phyloP scores from a whole-genome alignment of 2,797 vertebrate species.

The Micropoecilia bifurca region DNA sequence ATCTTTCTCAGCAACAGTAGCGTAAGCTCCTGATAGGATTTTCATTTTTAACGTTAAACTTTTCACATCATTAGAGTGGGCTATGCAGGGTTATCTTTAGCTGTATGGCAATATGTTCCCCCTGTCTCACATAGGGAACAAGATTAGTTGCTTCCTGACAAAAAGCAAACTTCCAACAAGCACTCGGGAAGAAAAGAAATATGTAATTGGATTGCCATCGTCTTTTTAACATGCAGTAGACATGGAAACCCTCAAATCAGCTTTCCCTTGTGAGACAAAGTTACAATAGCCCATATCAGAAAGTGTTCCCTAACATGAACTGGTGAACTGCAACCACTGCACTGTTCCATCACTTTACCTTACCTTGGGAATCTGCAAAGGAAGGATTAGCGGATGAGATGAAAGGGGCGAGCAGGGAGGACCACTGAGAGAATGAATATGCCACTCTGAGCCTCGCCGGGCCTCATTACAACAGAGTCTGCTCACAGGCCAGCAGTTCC shows the following conservation, averaged over 20 bases:
- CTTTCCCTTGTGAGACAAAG: conserved; percentile 45
- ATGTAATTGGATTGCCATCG: conserved; percentile 18
- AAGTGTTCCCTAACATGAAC: conserved; percentile 35
- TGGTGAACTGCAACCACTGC: conserved; percentile 51
- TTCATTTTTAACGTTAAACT: conserved; percentile 3
- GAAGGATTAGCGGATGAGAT: conserved; percentile 58
- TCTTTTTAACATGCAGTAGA: conserved; percentile 11
- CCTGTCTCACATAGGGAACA: neutral
- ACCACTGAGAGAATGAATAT: conserved; percentile 53
- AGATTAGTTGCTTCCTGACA: conserved; percentile 3
- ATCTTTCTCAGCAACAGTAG: neutral
- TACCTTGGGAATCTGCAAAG: conserved; percentile 56
- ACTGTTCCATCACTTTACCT: conserved; percentile 58
- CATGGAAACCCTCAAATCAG: conserved; percentile 39
- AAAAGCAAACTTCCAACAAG: conserved; percentile 26
- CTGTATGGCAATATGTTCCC: neutral
- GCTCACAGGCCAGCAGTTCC: conserved; percentile 20
- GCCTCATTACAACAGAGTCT: conserved; percentile 63
- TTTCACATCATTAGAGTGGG: neutral
- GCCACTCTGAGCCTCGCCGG: conserved; percentile 47
- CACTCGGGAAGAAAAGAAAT: conserved; percentile 14
- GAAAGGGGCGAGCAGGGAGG: conserved; percentile 38
- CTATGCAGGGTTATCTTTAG: neutral
- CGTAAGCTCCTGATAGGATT: neutral
- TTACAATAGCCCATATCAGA: conserved; percentile 47